Evolutionary conservation across 2,888 invertebrate genomes (phyloP).

Genomic region (Elmis aenea): DNA sequence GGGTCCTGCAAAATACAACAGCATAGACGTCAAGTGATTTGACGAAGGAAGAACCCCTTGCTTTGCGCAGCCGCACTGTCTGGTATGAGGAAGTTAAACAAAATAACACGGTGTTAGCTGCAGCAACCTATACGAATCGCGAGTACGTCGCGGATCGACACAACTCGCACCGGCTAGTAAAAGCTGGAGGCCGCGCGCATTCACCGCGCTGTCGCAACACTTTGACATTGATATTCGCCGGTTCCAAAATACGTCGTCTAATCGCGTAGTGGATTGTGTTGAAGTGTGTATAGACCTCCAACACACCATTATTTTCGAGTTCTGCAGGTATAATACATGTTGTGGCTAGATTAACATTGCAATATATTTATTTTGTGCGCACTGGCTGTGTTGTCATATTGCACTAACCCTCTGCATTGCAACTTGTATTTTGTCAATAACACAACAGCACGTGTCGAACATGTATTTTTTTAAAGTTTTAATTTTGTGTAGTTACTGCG

Average conservation of each 20-base stretch:
- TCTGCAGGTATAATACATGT: background rate
- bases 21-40: conserved; percentile 63
- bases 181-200: conserved; percentile 13
- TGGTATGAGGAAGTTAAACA: conserved; percentile 30
- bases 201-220: conserved; percentile 19
- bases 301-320: background rate
- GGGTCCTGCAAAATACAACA: too few species aligned
- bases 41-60: conserved; percentile 53
- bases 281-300: conserved; percentile 2
- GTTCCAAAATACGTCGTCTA: conserved; percentile 9
- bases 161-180: conserved; percentile 11
- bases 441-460: conserved; percentile 15
- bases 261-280: conserved; percentile 9
- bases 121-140: conserved; percentile 18
- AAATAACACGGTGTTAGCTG: conserved; percentile 9
- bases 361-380: conserved; percentile 11
- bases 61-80: conserved; percentile 26
- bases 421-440: conserved; percentile 17
- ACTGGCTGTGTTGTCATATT: conserved; percentile 14
- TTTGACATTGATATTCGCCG: conserved; percentile 18
- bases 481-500: background rate
- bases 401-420: too few species aligned
- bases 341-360: background rate
- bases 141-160: conserved; percentile 16
- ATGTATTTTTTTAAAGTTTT: conserved; percentile 3